These are phyloP conservation scores for Tetragonula carbonaria DNA, from an alignment of 2,888 invertebrate genomes.

Conservation along the genomic window DNA sequence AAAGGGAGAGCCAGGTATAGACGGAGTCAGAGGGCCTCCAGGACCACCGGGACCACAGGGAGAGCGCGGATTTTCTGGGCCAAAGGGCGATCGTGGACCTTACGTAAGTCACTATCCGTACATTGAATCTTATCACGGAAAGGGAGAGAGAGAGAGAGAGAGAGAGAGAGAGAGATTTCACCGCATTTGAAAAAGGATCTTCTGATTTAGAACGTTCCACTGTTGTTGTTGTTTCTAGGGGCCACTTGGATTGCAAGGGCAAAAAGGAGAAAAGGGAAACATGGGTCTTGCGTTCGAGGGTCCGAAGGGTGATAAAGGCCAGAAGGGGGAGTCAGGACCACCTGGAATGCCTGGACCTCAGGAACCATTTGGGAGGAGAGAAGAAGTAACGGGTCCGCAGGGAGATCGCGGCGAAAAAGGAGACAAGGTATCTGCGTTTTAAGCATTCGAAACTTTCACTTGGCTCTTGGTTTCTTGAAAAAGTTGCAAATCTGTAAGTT, in stretches of 20 bases:
- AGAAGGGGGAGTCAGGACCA: conserved; percentile 87
- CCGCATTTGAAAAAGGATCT: background rate
- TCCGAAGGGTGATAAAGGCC: conserved; percentile 87
- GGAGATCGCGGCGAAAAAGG: conserved; percentile 87
- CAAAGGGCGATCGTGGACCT: conserved; percentile 87
- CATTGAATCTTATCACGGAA: background rate
- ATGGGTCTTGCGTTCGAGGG: conserved; percentile 88
- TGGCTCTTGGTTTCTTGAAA: background rate
- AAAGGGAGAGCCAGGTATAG: conserved; percentile 93
- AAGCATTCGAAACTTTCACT: background rate
- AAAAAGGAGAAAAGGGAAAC: conserved; percentile 88
- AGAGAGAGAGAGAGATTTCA: background rate
- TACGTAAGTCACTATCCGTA: conserved; percentile 83
- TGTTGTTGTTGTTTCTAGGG: conserved; percentile 85
- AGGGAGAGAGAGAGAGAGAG: no score
- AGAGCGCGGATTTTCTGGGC: conserved; percentile 86
- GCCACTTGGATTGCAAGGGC: conserved; percentile 88
- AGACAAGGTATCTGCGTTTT: conserved; percentile 85
- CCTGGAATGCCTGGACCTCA: conserved; percentile 72
- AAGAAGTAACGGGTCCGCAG: conserved; percentile 78
- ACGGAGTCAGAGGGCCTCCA: conserved; percentile 89
- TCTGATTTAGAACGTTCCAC: background rate
- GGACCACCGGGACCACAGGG: conserved; percentile 89
- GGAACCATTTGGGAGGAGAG: conserved; percentile 65
- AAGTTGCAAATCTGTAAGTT: background rate